phyloP scores from a whole-genome alignment of 2,113 vertebrate genomes.

The Pitta sordida region DNA sequence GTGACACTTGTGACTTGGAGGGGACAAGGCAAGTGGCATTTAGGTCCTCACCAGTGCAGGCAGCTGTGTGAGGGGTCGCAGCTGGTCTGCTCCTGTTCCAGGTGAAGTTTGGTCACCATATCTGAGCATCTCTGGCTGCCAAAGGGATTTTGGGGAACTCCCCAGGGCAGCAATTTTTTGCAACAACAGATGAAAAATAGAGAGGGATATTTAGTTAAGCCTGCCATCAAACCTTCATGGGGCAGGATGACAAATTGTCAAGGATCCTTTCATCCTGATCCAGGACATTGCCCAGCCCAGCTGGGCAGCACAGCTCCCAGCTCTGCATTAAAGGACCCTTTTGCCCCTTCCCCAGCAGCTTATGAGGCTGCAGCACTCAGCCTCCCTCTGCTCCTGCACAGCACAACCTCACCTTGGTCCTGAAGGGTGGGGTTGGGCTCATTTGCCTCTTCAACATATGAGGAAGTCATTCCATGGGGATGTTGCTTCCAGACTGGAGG shows the following conservation, averaged over 20 bases:
- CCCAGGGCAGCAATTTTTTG: neutral
- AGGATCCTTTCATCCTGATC: neutral
- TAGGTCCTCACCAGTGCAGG: neutral
- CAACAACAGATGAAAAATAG: neutral
- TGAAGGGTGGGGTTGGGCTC: neutral
- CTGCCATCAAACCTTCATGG: neutral
- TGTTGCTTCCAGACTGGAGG: neutral
- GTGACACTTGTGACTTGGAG: neutral
- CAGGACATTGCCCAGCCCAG: fast-evolving
- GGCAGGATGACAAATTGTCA: neutral
- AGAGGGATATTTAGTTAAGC: neutral
- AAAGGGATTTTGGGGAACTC: neutral
- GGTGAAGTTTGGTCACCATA: neutral
- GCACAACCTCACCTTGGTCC: neutral
- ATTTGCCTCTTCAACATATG: neutral
- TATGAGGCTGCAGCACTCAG: neutral
- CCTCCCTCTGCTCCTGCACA: neutral
- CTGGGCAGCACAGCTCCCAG: neutral
- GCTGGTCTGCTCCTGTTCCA: neutral
- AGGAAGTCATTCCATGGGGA: neutral
- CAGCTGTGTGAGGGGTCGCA: neutral
- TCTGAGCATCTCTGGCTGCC: fast-evolving
- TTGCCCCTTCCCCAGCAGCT: neutral
- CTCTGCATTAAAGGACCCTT: neutral
- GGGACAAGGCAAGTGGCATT: neutral